These are phyloP conservation scores for Eupeodes latifasciatus DNA, from an alignment of 2,888 invertebrate species.

Conservation along the genomic window DNA sequence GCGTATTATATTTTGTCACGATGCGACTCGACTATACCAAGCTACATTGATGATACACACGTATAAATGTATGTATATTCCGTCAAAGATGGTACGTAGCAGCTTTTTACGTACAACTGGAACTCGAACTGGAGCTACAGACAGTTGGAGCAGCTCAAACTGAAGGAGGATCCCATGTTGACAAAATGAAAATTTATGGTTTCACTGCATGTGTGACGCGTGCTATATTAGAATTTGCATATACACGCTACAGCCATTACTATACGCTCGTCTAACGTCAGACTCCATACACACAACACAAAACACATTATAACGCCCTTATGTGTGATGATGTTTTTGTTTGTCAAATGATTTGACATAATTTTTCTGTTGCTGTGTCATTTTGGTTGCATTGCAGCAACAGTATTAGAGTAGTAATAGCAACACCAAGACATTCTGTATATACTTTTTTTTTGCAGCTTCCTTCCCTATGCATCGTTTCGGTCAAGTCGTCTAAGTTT, in stretches of 20 bases:
- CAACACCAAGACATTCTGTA: conserved; percentile 22
- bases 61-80: too few species aligned
- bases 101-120: background rate
- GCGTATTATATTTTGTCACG: conserved; percentile 63
- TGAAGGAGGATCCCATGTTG: conserved; percentile 44
- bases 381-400: conserved; percentile 39
- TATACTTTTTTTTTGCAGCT: background rate
- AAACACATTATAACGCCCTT: background rate
- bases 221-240: conserved; percentile 55
- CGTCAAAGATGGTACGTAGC: background rate
- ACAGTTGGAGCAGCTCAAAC: background rate
- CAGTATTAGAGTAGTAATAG: conserved; percentile 22
- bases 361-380: conserved; percentile 71
- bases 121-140: background rate
- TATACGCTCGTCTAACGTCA: background rate
- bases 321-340: conserved; percentile 62
- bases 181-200: conserved; percentile 70
- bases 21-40: conserved; percentile 15
- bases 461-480: background rate
- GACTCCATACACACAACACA: background rate
- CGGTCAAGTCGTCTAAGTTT: background rate
- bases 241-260: background rate
- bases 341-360: conserved; percentile 68
- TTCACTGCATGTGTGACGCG: conserved; percentile 56
- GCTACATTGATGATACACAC: background rate